A percentile compares a stretch with the other conserved stretches of the same genome.
Conservation (phyloP, 2,113 vertebrate genomes). For the Gracilinanus agilis region DNA sequence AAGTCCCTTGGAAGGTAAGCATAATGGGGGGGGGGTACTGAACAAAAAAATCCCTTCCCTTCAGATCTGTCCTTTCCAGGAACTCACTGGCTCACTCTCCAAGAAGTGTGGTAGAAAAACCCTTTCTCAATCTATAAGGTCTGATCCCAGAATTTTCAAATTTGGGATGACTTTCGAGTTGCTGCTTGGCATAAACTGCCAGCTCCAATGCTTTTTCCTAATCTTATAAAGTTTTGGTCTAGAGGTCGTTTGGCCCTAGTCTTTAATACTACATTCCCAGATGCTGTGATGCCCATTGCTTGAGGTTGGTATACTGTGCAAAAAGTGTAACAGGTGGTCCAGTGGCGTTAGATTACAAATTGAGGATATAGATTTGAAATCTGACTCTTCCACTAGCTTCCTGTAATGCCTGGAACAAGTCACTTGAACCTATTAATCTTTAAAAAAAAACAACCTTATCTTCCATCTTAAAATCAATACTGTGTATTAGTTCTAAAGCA, state of each 20-base stretch:
- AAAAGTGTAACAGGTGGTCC: background rate
- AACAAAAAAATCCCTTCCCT: background rate
- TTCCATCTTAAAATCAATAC: too few relatives aligned
- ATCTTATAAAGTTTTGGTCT: background rate
- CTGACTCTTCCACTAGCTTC: background rate
- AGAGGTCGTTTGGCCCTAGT: background rate
- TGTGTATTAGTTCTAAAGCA: too few relatives aligned
- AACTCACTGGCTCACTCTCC: background rate
- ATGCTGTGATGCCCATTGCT: background rate
- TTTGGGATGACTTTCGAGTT: background rate
- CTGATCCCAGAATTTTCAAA: background rate
- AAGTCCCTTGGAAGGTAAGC: background rate
- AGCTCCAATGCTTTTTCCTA: background rate
- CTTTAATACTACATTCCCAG: background rate
- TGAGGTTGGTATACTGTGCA: background rate
- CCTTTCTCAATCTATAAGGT: background rate
- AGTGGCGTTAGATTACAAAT: background rate
- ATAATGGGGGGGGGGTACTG: background rate
- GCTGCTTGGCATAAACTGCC: background rate
- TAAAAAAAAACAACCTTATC: too few relatives aligned
- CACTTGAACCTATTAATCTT: background rate
- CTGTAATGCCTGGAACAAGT: background rate
- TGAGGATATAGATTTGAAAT: background rate
- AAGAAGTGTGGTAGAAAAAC: too few relatives aligned
- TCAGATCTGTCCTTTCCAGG: background rate